Base-by-base conservation (phyloP, 1,140 invertebrate genomes). In the Drosophila azteca region DNA sequence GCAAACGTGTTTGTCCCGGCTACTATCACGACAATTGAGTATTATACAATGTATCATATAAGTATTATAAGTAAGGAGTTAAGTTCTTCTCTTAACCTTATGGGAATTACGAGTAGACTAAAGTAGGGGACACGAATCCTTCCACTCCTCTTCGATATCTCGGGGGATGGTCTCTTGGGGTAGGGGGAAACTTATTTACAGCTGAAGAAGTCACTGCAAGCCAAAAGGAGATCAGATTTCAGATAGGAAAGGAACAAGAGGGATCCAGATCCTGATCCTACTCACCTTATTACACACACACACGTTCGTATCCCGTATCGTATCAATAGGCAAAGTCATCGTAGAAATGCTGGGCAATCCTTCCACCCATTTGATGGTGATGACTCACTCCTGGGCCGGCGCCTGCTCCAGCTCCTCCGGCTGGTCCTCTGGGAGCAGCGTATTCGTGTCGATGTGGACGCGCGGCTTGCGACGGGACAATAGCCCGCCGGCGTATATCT, bases 1-100 rank as follows among this genome's bases (percentile, higher is more conserved):
- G 65, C 57, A 76, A 67, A 50, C 48, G 54, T 52, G 17, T 3
- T 46, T 76, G 62, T 76, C 58, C 77, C 82, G 72, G 70, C 79
- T 88, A 88, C 84, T 88, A 89, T 88, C 83, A 88, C 83, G 83
- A 88, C 76, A 89, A 73, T 88, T 88, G 83, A 88, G 83, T 88
- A 88, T 88, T 88, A 76, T 85, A 85, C 69, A 85, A 79, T 71
- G 61, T 85, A 59, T 52, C 31, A 71, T 68, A 78, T 26, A 49
- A 70, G 53, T 11, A 39, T 39, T 39, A 13, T 11, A 13, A 13
- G 35, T 39, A 39, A 11, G 35, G 11, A 39, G 35, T 39, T 39
- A 39, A 39, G 35, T 39, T 39, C 35, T 39, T 39, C 35, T 39
- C 35, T 66, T n/a, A 70, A 58, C 67, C 67, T 35, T 68, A 11